Percentiles rank a stretch among this genome's conserved stretches.
Evolutionary conservation across 2,113 vertebrate genomes (phyloP).

Genomic region (Stictonetta naevosa): DNA sequence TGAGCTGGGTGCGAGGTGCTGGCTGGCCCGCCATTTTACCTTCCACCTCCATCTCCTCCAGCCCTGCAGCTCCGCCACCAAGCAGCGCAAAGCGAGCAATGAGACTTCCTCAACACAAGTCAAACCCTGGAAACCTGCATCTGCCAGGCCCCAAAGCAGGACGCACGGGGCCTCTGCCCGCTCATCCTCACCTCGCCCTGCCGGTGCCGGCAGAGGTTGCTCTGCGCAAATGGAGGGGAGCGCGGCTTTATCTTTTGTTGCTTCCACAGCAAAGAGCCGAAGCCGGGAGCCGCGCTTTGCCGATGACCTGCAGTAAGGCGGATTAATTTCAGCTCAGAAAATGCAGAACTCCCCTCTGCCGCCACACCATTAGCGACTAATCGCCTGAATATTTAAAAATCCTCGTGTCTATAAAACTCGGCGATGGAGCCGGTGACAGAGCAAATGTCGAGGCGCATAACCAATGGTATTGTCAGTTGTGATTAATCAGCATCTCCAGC

Average conservation of each 20-base stretch:
- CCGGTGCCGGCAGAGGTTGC: conserved; percentile 15
- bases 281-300: neutral
- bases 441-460: conserved; percentile 71
- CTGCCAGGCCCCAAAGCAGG: neutral
- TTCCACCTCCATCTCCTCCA: neutral
- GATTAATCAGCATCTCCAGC: conserved; percentile 77
- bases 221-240: conserved; percentile 22
- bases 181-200: rapidly evolving
- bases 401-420: conserved; percentile 55
- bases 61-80: neutral
- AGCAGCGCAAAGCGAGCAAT: neutral
- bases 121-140: neutral
- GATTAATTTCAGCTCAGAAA: conserved; percentile 44
- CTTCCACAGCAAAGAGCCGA: neutral
- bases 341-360: conserved; percentile 47
- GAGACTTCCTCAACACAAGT: neutral
- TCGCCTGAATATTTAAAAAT: conserved; percentile 68
- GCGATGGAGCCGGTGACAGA: conserved; percentile 62
- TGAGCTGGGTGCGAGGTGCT: neutral
- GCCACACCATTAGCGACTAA: neutral
- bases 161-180: neutral
- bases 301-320: conserved; percentile 15
- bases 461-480: conserved; percentile 76
- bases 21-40: neutral
- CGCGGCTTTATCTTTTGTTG: neutral